Evolutionary conservation across 2,797 vertebrate genomes (phyloP), one percentile per base, ranked within the genome.

Genomic region (Megaceryle alcyon): DNA sequence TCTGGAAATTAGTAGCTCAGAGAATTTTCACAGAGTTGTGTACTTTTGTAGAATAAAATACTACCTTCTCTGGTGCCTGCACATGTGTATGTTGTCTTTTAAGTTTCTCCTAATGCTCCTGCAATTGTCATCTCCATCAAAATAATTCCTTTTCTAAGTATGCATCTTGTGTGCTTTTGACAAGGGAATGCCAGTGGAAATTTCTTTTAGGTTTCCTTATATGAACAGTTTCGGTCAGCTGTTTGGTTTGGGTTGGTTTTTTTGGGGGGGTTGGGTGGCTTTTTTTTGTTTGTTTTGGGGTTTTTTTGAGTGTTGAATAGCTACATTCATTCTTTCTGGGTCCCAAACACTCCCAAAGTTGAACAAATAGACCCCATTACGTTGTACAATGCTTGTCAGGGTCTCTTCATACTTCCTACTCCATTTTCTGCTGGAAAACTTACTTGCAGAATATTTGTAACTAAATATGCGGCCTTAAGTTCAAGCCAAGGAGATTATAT

Each of bases 31-130:
- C 14, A 56, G 84, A 78, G 5, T 39, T 68, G 6, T 84, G 15
- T 73, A 43, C 51, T 89, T 71, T 63, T 78, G 35, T 71, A 29
- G 76, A 44, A 33, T 37, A 37, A 61, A 72, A 15, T 28, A 4
- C 7, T 64, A 1, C 31, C 22, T 90, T 80, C 18, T 53, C 25
- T 65, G 48, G 5, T 79, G 35, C 0, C 0, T 1, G 3, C 31
- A 70, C 1, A 0, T 20, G 7, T 60, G 14, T 1, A 1, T 60
- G 26, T 71, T 85, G 33, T 71, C 53, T 90, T 81, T 25, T 75
- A 48, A 48, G 71, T 92, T 22, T 17, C 21, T 85, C 21, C 20
- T 64, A 64, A 63, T 9, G 17, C 8, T 43, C 46, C 51, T 60
- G 65, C 29, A 59, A 44, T 92, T 83, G 69, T 73, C 29, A 82